Conservation (phyloP, 2,888 invertebrate species). For the Pseudoips prasinana region DNA sequence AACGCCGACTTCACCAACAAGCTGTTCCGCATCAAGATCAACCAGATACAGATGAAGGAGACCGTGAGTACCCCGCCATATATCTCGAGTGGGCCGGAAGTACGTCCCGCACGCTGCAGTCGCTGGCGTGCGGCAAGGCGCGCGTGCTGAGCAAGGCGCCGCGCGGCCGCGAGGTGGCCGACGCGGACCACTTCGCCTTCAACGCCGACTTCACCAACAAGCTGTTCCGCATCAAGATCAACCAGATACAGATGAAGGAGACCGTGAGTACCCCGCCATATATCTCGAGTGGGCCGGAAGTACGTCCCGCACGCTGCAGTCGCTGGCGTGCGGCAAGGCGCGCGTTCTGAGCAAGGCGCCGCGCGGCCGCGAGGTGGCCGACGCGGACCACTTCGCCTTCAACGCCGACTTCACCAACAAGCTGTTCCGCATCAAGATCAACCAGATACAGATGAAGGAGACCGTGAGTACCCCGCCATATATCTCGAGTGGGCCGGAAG, state of each 20-base stretch:
- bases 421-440: conserved; percentile 98
- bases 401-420: conserved; percentile 97
- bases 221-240: conserved; percentile 98
- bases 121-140: conserved; percentile 98
- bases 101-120: conserved; percentile 98
- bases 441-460: conserved; percentile 99
- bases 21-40: conserved; percentile 98
- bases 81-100: too few relatives aligned
- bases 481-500: too few relatives aligned
- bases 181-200: conserved; percentile 94
- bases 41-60: conserved; percentile 99
- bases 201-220: conserved; percentile 97
- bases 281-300: too few relatives aligned
- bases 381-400: conserved; percentile 94
- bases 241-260: conserved; percentile 99
- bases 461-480: conserved; percentile 93
- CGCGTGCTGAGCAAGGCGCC: conserved; percentile 95
- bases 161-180: conserved; percentile 94
- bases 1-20: conserved; percentile 97
- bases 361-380: conserved; percentile 94
- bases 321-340: conserved; percentile 98
- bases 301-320: conserved; percentile 98
- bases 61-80: conserved; percentile 93
- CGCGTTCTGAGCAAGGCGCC: conserved; percentile 95
- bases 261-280: conserved; percentile 93